phyloP scores from a whole-genome alignment of 2,113 vertebrate genomes.

The Hippoglossus stenolepis region DNA sequence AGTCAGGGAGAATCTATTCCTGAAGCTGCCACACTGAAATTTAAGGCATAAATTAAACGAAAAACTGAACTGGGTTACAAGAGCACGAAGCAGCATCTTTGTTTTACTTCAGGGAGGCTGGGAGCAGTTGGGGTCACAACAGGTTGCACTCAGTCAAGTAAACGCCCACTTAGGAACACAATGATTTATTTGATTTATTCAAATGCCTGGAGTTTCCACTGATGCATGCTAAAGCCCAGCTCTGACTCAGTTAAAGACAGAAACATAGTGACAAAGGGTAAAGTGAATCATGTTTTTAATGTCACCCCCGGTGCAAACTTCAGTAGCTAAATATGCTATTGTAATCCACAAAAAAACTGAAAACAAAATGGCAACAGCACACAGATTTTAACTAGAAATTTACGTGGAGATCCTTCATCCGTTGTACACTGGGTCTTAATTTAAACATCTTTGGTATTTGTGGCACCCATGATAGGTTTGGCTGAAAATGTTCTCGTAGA shows the following conservation, averaged over 20 bases:
- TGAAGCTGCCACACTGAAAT: slow-evolving; percentile 49
- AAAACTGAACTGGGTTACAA: slow-evolving; percentile 48
- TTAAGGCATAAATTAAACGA: slow-evolving; percentile 67
- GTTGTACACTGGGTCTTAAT: too few relatives aligned
- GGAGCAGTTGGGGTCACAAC: slow-evolving; percentile 57
- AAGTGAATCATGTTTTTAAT: slow-evolving; percentile 63
- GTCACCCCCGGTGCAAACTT: slow-evolving; percentile 55
- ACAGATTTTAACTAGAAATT: background rate
- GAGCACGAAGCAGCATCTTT: slow-evolving; percentile 52
- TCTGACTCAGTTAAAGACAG: slow-evolving; percentile 62
- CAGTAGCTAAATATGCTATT: slow-evolving; percentile 12
- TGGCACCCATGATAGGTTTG: too few relatives aligned
- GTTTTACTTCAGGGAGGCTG: slow-evolving; percentile 51
- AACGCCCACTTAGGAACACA: slow-evolving; percentile 58
- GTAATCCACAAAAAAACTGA: background rate
- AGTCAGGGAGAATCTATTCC: slow-evolving; percentile 57
- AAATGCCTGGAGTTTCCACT: slow-evolving; percentile 57
- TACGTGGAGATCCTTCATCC: too few relatives aligned
- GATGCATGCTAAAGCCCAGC: slow-evolving; percentile 52
- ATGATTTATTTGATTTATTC: slow-evolving; percentile 70
- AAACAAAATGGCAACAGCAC: slow-evolving; percentile 11
- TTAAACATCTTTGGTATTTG: too few relatives aligned
- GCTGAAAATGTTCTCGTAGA: too few relatives aligned
- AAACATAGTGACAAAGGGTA: slow-evolving; percentile 51
- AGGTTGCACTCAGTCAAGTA: slow-evolving; percentile 61